Evolutionary conservation across 2,888 invertebrate genomes (phyloP).

Genomic region (Tachina fera): DNA sequence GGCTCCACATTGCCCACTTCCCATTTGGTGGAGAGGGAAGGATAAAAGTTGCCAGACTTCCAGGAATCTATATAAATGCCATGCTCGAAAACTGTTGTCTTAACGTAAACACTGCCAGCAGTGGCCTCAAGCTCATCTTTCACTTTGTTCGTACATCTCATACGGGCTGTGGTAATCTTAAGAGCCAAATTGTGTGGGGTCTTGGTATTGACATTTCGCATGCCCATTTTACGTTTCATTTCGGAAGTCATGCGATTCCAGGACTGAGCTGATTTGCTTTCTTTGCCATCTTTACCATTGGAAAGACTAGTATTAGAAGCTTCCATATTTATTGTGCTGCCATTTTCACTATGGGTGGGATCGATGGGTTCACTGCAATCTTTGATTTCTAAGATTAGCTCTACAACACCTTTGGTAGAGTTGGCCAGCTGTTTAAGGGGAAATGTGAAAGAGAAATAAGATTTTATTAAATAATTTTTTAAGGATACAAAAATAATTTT

Average conservation of each 20-base stretch:
- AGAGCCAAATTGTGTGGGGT: conserved; percentile 75
- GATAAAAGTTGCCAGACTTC: conserved; percentile 90
- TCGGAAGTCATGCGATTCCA: conserved; percentile 78
- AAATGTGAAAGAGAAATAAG: conserved; percentile 29
- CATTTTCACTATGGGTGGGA: conserved; percentile 36
- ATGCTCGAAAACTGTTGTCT: conserved; percentile 89
- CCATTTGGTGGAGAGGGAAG: conserved; percentile 90
- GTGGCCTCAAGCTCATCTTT: conserved; percentile 82
- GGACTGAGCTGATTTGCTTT: conserved; percentile 49
- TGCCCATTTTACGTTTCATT: conserved; percentile 80
- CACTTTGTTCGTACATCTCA: conserved; percentile 82
- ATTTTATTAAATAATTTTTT: not conserved
- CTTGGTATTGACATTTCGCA: conserved; percentile 74
- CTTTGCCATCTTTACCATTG: conserved; percentile 43
- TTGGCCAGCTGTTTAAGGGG: conserved; percentile 76
- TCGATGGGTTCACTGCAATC: conserved; percentile 75
- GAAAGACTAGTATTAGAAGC: conserved; percentile 44
- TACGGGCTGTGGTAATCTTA: conserved; percentile 80
- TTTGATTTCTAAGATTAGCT: conserved; percentile 80
- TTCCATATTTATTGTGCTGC: conserved; percentile 18
- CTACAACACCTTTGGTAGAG: conserved; percentile 81
- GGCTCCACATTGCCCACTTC: conserved; percentile 82
- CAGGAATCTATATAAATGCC: conserved; percentile 85
- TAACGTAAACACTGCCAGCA: conserved; percentile 87
- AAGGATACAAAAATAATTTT: no score